Evolutionary conservation across 2,888 invertebrate species (phyloP).

Genomic region (Pyralis farinalis): DNA sequence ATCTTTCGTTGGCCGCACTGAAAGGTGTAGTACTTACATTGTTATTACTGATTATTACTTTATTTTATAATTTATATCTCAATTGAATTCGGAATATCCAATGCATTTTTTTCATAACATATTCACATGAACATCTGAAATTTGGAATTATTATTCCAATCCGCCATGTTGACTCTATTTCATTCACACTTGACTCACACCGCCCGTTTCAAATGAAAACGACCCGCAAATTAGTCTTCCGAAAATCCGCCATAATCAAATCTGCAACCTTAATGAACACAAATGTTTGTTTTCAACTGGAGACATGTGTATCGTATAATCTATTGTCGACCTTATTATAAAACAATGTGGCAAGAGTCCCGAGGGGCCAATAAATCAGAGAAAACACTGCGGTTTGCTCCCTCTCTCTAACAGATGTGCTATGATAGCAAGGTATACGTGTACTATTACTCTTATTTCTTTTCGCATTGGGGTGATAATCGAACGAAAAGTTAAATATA

Average conservation of each 20-base stretch:
- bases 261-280: conserved; percentile 17
- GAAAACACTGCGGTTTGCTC: conserved; percentile 10
- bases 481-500: neutral
- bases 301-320: conserved; percentile 16
- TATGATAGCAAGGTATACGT: neutral
- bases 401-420: conserved; percentile 5
- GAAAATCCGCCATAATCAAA: conserved; percentile 3
- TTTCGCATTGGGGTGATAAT: neutral
- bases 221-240: conserved; percentile 4
- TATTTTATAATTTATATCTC: no score
- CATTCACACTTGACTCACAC: neutral
- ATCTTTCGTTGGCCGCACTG: no score
- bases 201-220: neutral
- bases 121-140: neutral
- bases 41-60: no score
- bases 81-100: no score
- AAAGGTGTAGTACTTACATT: no score
- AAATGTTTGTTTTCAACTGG: conserved; percentile 16
- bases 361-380: conserved; percentile 34
- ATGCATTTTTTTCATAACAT: no score
- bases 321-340: conserved; percentile 16
- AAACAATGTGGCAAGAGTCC: conserved; percentile 17
- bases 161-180: no score
- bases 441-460: conserved; percentile 1
- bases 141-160: no score